Base-by-base conservation (phyloP, 2,113 vertebrate genomes). In the Tenrec ecaudatus region DNA sequence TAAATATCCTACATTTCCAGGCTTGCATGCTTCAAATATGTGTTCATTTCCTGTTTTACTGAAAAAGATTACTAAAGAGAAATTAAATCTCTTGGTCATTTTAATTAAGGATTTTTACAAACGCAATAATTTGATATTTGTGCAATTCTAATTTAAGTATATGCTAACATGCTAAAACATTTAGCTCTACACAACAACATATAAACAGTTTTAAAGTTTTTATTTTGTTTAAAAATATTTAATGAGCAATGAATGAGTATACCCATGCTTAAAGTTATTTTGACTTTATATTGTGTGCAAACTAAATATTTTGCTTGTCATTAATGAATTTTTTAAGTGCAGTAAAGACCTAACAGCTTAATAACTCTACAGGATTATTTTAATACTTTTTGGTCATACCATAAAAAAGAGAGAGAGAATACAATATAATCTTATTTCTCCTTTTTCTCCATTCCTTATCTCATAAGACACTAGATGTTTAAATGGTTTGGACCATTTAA, bases 151-250 rank as follows among this genome's bases (percentile, higher is more conserved):
- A 75, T 77, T 36, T 60, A 20, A 5, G n/a, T 47, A 40, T 25
- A 62, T 36, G 64, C 25, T 82, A 80, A 91, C 91, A 81, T 83
- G 71, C 53, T 79, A 80, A 57, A 68, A 16, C 90, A 66, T 92
- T 88, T 66, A 95, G 12, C 68, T 85, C 27, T 80, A 78, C 38
- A 79, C 40, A 91, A 58, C 66, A 15, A 6, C n/a, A 69, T 12
- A 68, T 53, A 77, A 40, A 58, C 62, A 68, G 57, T n/a, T 88
- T 20, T 53, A 53, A 53, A 53, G 20, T 89, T 84, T 33, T 57
- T 71, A 53, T 71, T n/a, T 64, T 6, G 43, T 19, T 43, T 66
- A 66, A 66, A 66, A 66, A 66, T 66, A 62, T 29, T 66, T 66
- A 10, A 7, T 66, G 38, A 79, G 47, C 89, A 78, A 66, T 33